A percentile compares a stretch with the other conserved stretches of the same genome.
These are phyloP conservation scores for Apodemia zela DNA, from an alignment of 2,888 invertebrate genomes.

Conservation along the genomic window DNA sequence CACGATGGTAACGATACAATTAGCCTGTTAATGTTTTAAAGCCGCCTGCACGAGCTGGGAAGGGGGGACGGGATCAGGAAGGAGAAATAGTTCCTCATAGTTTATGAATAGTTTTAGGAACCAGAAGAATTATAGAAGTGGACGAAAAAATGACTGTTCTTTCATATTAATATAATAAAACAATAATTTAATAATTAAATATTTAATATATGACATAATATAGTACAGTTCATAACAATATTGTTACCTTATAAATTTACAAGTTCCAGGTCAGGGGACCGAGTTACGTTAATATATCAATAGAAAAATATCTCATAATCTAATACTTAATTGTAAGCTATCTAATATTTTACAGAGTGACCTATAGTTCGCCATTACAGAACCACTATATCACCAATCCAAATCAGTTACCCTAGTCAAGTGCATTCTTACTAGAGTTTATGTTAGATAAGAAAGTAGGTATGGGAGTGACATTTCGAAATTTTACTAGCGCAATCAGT, in stretches of 20 bases:
- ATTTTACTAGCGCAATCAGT: no score
- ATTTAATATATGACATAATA: slow-evolving; percentile 15
- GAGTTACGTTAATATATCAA: slow-evolving; percentile 7
- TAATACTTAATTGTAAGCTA: slow-evolving; percentile 3
- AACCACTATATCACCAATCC: neutral
- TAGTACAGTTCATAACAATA: slow-evolving; percentile 15
- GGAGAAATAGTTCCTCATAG: no score
- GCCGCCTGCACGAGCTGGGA: neutral
- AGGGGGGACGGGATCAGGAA: no score
- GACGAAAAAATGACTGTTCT: no score
- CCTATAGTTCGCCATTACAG: neutral
- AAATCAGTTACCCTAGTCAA: neutral
- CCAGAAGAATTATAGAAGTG: no score
- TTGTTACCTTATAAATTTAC: slow-evolving; percentile 8
- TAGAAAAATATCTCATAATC: slow-evolving; percentile 16
- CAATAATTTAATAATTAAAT: slow-evolving; percentile 2
- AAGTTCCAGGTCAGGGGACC: neutral
- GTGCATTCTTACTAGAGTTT: neutral
- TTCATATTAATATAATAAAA: neutral
- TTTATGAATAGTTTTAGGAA: no score
- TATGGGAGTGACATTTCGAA: no score
- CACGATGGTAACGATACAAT: neutral
- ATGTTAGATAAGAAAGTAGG: no score
- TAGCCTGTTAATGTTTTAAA: neutral
- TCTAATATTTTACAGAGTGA: neutral